Evolutionary conservation across 2,888 invertebrate species (phyloP).

Genomic region (Geotrupes spiniger): DNA sequence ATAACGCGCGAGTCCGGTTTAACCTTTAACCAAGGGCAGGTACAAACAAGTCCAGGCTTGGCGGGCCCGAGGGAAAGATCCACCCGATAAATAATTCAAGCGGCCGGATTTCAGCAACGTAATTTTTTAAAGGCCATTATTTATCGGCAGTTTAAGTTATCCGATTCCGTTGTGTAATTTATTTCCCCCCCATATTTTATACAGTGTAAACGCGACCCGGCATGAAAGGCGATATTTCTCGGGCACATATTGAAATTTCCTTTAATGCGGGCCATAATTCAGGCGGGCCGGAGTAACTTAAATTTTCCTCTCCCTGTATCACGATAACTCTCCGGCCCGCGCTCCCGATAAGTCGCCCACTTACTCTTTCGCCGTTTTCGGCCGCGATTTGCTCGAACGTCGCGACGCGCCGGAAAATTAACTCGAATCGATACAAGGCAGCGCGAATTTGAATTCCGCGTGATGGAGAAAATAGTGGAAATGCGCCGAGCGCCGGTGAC

Average conservation of each 20-base stretch:
- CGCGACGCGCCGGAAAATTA: no score
- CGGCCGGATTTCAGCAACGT: conserved; percentile 34
- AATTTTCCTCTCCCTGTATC: conserved; percentile 24
- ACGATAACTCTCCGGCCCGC: no score
- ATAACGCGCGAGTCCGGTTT: neutral
- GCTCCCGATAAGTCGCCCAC: no score
- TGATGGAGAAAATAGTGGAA: no score
- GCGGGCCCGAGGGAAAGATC: neutral
- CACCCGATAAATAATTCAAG: conserved; percentile 36
- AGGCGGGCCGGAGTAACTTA: conserved; percentile 26
- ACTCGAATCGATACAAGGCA: no score
- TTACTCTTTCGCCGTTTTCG: no score
- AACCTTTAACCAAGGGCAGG: neutral
- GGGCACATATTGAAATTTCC: conserved; percentile 47
- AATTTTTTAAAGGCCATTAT: conserved; percentile 44
- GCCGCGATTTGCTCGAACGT: no score
- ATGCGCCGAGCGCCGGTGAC: no score
- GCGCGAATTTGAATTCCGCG: no score
- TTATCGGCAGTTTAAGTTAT: conserved; percentile 45
- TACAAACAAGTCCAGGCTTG: no score
- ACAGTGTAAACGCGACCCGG: conserved; percentile 44
- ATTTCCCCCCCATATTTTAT: conserved; percentile 43
- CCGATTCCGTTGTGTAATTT: conserved; percentile 43
- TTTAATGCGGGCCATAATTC: conserved; percentile 42
- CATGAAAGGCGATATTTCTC: conserved; percentile 45